Evolutionary conservation across 2,113 vertebrate species (phyloP).

Genomic region (Archocentrus centrarchus): DNA sequence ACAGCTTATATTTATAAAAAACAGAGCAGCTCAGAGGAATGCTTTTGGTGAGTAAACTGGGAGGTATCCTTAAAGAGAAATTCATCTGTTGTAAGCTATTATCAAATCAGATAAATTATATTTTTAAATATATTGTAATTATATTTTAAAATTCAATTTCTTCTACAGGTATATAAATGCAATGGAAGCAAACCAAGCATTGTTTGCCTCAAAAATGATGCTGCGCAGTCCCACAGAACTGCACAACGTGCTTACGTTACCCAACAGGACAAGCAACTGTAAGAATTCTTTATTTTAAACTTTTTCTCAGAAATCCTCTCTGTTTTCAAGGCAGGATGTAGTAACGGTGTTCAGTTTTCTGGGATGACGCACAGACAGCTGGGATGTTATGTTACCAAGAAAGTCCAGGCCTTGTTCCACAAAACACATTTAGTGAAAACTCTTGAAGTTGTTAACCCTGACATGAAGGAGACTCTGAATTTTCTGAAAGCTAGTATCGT

Average conservation of each 20-base stretch:
- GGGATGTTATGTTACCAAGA: background rate
- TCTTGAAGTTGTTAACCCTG: background rate
- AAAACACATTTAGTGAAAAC: background rate
- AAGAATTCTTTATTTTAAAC: slow-evolving; percentile 45
- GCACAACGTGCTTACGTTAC: slow-evolving; percentile 40
- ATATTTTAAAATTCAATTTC: background rate
- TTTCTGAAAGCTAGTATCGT: too few species aligned
- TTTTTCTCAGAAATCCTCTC: background rate
- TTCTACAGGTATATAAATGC: slow-evolving; percentile 91
- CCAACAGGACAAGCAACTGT: slow-evolving; percentile 88
- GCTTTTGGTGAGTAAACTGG: slow-evolving; percentile 86
- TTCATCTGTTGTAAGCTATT: background rate
- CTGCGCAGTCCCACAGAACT: slow-evolving; percentile 78
- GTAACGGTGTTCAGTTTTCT: background rate
- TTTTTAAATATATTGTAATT: background rate
- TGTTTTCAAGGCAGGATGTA: background rate
- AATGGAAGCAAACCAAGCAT: slow-evolving; percentile 80
- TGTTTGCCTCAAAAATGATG: slow-evolving; percentile 71
- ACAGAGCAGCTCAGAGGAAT: slow-evolving; percentile 81
- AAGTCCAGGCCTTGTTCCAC: background rate
- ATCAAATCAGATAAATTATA: background rate
- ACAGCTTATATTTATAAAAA: slow-evolving; percentile 89
- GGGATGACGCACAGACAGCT: background rate
- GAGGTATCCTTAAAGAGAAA: background rate
- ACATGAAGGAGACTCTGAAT: background rate